These are phyloP conservation scores for Phainopepla nitens DNA, from an alignment of 2,113 vertebrate genomes.

Conservation along the genomic window DNA sequence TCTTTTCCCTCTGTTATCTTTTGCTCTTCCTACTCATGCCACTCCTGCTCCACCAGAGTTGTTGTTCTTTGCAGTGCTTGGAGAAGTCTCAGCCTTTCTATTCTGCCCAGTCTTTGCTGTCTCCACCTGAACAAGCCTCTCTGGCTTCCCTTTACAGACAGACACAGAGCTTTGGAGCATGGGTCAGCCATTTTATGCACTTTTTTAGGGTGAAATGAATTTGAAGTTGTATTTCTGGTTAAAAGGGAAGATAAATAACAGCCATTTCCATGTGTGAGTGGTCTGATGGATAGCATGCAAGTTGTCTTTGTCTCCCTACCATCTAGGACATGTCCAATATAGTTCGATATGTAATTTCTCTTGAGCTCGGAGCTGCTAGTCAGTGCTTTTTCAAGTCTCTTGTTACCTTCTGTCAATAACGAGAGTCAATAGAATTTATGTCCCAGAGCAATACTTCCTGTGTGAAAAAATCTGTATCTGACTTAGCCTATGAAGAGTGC, in stretches of 20 bases:
- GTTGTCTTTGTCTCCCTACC: neutral
- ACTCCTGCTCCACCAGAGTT: neutral
- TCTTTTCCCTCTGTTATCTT: neutral
- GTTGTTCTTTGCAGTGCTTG: neutral
- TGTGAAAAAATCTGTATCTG: neutral
- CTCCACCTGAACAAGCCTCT: neutral
- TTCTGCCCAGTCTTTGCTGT: neutral
- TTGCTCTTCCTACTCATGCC: neutral
- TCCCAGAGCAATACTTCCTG: neutral
- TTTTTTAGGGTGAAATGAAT: neutral
- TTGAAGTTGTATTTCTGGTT: neutral
- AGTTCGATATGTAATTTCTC: neutral
- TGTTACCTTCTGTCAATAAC: constrained; percentile 7
- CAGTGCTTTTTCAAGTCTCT: neutral
- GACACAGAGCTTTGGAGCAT: neutral
- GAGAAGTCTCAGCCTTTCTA: neutral
- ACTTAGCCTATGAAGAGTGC: neutral
- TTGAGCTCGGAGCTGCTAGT: neutral
- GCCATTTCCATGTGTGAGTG: neutral
- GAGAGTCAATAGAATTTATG: neutral
- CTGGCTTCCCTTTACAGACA: neutral
- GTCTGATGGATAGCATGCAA: neutral
- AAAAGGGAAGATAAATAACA: neutral
- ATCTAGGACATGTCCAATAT: neutral
- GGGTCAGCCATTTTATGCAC: neutral